phyloP scores from a whole-genome alignment of 2,888 invertebrate genomes.

The Tachina fera region DNA sequence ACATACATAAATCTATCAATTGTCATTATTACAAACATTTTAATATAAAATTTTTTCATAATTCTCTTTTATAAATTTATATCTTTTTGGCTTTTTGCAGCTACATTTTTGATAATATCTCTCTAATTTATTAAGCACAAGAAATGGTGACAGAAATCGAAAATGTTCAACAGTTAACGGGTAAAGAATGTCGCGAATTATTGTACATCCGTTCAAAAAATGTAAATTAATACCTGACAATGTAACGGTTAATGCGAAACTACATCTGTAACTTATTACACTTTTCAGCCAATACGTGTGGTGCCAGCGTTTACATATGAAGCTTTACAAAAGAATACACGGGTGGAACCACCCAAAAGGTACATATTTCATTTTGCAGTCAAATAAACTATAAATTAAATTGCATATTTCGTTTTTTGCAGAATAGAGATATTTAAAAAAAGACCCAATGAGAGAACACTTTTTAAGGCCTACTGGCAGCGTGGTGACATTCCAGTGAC shows the following conservation, averaged over 20 bases:
- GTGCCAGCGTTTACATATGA: conserved; percentile 82
- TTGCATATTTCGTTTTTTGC: not conserved
- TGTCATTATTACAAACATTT: not conserved
- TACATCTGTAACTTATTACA: not conserved
- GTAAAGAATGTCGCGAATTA: conserved; percentile 73
- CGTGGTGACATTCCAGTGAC: conserved; percentile 82
- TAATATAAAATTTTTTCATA: conserved; percentile 2
- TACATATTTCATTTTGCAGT: conserved; percentile 73
- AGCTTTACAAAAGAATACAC: conserved; percentile 80
- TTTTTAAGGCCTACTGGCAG: conserved; percentile 80
- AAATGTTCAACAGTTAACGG: conserved; percentile 62
- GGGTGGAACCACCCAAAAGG: conserved; percentile 79
- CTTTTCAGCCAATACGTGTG: conserved; percentile 74
- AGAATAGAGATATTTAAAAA: conserved; percentile 79
- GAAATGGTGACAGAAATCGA: conserved; percentile 55
- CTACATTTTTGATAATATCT: conserved; percentile 19
- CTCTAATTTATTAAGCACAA: not conserved
- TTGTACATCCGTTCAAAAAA: conserved; percentile 72
- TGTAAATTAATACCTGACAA: conserved; percentile 68
- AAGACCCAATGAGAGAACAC: conserved; percentile 78
- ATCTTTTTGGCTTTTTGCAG: conserved; percentile 37
- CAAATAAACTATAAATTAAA: not conserved
- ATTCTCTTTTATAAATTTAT: conserved; percentile 16
- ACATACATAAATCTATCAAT: not conserved
- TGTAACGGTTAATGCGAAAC: not conserved